These are phyloP conservation scores for Tetramorium simillimum DNA, from an alignment of 1,140 invertebrate species.

Conservation along the genomic window DNA sequence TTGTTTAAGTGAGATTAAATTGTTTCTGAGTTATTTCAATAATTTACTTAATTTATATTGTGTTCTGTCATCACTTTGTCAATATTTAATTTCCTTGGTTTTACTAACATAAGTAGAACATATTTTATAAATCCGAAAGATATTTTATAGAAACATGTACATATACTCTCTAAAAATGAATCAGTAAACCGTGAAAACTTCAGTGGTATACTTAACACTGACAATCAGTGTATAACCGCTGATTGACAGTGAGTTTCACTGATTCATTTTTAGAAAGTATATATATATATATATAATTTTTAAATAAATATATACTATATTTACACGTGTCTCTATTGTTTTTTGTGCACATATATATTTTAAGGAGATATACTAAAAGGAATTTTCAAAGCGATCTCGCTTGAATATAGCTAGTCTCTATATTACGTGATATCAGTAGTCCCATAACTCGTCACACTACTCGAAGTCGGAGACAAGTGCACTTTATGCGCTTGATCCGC, in stretches of 20 bases:
- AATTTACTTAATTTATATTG: too few species aligned
- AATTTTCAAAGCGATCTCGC: slow-evolving; percentile 33
- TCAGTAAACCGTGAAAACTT: too few species aligned
- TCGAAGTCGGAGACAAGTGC: slow-evolving; percentile 68
- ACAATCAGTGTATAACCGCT: too few species aligned
- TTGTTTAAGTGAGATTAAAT: not conserved
- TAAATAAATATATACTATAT: not conserved
- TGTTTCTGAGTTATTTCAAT: too few species aligned
- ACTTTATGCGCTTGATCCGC: slow-evolving; percentile 68
- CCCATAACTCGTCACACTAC: slow-evolving; percentile 32
- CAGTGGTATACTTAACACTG: too few species aligned
- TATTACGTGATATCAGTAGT: slow-evolving; percentile 63
- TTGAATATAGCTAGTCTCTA: not conserved
- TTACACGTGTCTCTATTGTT: not conserved
- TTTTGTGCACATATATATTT: not conserved
- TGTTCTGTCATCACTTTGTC: too few species aligned
- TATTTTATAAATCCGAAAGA: not conserved
- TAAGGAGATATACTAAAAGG: not conserved
- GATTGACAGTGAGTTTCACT: too few species aligned
- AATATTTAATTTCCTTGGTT: too few species aligned
- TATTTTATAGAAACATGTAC: not conserved
- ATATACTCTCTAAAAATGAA: too few species aligned
- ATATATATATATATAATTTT: not conserved
- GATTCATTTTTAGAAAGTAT: too few species aligned
- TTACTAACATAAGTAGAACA: too few species aligned